Base-by-base conservation (phyloP, 2,888 invertebrate species). In the Eristalis arbustorum region DNA sequence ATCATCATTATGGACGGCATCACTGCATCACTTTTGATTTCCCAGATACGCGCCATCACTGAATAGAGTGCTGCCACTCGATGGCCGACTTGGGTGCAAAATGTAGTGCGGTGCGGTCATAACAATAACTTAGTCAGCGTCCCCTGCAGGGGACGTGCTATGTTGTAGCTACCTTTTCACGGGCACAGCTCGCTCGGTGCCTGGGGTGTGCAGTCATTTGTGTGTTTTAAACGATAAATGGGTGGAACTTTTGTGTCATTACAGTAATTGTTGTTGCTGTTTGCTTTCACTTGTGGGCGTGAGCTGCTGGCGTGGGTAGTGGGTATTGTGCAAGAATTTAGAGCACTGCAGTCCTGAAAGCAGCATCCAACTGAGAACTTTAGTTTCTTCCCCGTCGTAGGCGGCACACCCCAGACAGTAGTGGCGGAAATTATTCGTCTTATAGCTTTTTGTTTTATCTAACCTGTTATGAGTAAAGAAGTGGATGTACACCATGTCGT, bases 1-100 rank as follows among this genome's bases (percentile, higher is more conserved):
- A 84, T 84, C 80, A 80, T 75, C 69, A 79, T 79, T 74, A 84
- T 74, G 63, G 68, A 83, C 57, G 49, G 68, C 59, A 82, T 68
- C 34, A 49, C 34, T 57, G 57, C 78, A 74, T 74, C 74, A 62
- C 66, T 74, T 79, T 64, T 73, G 59, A 74, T 75, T 74, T 59
- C 79, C 34, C 37, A 49, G 73, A 77, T 69, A 31, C 68, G 57
- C 42, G 56, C 28, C 63, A n/a, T 61, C 57, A 8, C 23, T 59
- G 59, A n/a, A 18, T 23, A 13, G 14, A 4, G 25, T 59, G 25
- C 31, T 77, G 62, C 10, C n/a, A 57, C 37, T 67, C 71, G 59
- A 22, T 63, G 23, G 10, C n/a, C 8, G 63, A 25, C 40, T 28
- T 10, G 22, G 75, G 23, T 28, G 13, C 40, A 40, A 14, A 56